Percentiles rank a stretch among this genome's conserved stretches.
These are phyloP conservation scores for Zaprionus camerounensis DNA, from an alignment of 1,140 invertebrate genomes.

Conservation along the genomic window DNA sequence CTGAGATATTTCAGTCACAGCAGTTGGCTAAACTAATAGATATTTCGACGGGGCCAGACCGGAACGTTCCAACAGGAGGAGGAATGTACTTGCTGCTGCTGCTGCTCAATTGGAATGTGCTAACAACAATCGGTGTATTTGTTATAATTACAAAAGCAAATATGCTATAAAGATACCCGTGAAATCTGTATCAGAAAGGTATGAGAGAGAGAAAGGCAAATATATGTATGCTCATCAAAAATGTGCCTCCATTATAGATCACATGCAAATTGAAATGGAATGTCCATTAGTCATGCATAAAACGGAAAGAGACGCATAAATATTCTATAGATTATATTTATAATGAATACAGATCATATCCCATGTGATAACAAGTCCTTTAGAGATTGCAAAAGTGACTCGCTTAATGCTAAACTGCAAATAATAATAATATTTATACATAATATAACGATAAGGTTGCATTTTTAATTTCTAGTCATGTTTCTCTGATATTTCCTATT, in stretches of 20 bases:
- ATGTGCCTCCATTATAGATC: slow-evolving; percentile 8
- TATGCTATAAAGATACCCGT: neutral
- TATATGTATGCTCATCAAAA: neutral
- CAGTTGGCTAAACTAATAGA: slow-evolving; percentile 28
- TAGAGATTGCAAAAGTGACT: neutral
- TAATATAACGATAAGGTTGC: neutral
- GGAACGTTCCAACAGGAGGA: slow-evolving; percentile 14
- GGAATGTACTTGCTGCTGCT: slow-evolving; percentile 2
- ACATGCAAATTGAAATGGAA: slow-evolving; percentile 16
- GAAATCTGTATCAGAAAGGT: neutral
- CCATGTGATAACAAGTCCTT: neutral
- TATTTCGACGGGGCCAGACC: slow-evolving; percentile 7
- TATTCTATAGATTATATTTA: slow-evolving; percentile 4
- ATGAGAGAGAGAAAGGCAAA: neutral
- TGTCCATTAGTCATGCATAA: slow-evolving; percentile 30
- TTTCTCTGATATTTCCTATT: neutral
- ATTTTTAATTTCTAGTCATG: neutral
- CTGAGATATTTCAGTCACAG: slow-evolving; percentile 35
- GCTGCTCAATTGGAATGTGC: slow-evolving; percentile 2
- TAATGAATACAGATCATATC: neutral
- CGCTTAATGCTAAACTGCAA: neutral
- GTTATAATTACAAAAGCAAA: slow-evolving; percentile 13
- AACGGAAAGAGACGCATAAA: neutral
- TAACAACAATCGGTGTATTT: slow-evolving; percentile 3
- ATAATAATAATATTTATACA: neutral